Conservation (phyloP, 2,113 vertebrate species). For the Xenopus laevis region DNA sequence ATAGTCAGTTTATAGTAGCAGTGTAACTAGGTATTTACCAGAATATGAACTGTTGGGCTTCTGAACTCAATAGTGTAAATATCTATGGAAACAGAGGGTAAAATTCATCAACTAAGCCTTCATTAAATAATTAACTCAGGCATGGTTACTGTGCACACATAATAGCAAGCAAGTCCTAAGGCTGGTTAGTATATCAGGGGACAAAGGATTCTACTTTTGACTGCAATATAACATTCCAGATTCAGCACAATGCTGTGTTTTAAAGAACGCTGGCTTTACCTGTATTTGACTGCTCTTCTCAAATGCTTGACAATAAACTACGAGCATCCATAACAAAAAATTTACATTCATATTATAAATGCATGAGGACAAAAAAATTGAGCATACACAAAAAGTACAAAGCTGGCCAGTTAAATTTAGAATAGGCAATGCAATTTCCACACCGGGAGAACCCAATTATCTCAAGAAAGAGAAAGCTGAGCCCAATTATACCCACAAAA, state of each 20-base stretch:
- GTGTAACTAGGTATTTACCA: not conserved
- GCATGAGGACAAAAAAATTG: not conserved
- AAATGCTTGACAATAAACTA: not conserved
- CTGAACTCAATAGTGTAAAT: too few species aligned
- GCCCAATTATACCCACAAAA: constrained; percentile 45
- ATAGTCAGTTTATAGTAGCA: too few species aligned
- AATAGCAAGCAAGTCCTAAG: not conserved
- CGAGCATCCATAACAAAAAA: not conserved
- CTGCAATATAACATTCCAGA: too few species aligned
- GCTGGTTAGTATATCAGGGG: not conserved
- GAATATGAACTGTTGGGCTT: not conserved
- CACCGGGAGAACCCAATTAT: constrained; percentile 44
- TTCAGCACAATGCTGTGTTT: too few species aligned
- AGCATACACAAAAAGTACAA: constrained; percentile 17
- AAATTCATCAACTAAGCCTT: not conserved
- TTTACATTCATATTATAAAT: constrained; percentile 4
- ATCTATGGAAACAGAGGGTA: not conserved
- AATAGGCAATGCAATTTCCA: constrained; percentile 43
- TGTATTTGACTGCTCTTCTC: not conserved
- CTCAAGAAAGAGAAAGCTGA: constrained; percentile 44
- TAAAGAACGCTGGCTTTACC: not conserved
- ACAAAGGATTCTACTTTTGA: not conserved
- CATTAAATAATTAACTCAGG: not conserved
- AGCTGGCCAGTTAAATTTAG: constrained; percentile 41
- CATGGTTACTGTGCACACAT: not conserved